Base-by-base conservation (phyloP, 2,888 invertebrate species). In the Acrocera orbiculus region DNA sequence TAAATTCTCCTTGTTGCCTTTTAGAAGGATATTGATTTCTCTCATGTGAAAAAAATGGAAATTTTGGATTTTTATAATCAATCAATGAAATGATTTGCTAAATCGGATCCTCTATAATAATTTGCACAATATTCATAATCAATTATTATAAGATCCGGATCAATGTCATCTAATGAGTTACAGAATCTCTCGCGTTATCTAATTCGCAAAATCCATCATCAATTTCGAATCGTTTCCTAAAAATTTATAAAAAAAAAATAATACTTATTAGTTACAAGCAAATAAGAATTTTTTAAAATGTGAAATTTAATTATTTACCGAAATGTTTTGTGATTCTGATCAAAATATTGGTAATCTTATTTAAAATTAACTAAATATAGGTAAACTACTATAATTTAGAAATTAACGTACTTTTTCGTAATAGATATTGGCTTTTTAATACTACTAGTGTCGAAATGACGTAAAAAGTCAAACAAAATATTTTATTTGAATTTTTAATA, bases 61-160 rank as follows among this genome's bases (percentile, higher is more conserved):
- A 69, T 20, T 74, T 66, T 0, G 74, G 67, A 37, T 73, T 72
- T 1, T 78, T 83, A 56, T 93, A 92, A 52, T 92, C 86, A 52
- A 83, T 93, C 93, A 41, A 83, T 69, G 55, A 93, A 90, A 51
- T 93, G 93, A 59, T 93, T 93, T 4, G 92, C 92, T 31, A 93
- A 64, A 58, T 93, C 93, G 58, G 90, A 93, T 1, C 80, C 89
- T 32, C 92, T 67, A 48, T 85, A 85, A 54, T 93, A 92, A 61
- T 93, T 93, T 0, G 90, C 83, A 57, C 90, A 90, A 53, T 92
- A 93, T 60, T 93, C 92, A 54, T 86, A 93, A 56, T 93, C 93
- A 49, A 86, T 87, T 17, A 87, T 65, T 11, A 81, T 77, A 20
- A 87, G 58, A 42, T 70, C 70, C 1, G 73, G 72, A 42, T 51